Conservation (phyloP, 1,140 invertebrate species). For the Globodera ellingtonae region DNA sequence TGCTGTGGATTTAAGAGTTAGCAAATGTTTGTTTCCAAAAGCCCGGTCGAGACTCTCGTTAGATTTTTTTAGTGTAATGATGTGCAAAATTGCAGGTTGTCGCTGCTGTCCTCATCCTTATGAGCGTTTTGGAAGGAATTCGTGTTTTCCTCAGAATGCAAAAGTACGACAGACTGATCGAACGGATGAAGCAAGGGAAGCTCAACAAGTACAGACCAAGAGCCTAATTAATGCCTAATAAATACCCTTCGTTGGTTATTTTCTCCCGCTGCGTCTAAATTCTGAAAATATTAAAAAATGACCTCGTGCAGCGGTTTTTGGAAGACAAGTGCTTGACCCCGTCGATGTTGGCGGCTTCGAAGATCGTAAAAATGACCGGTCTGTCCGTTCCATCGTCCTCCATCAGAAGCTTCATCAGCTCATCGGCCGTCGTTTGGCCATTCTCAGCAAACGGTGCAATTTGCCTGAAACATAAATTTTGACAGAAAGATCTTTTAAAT, state of each 20-base stretch:
- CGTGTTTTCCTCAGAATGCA: background rate
- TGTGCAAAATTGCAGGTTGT: background rate
- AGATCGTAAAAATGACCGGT: conserved; percentile 43
- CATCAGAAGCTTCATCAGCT: conserved; percentile 44
- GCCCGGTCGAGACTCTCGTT: too few species aligned
- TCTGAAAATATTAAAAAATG: background rate
- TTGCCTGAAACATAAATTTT: background rate
- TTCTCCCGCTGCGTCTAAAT: background rate
- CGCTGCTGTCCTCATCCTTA: background rate
- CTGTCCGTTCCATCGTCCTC: conserved; percentile 45
- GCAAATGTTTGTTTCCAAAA: too few species aligned
- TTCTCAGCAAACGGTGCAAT: background rate
- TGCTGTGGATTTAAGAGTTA: too few species aligned
- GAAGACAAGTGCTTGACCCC: conserved; percentile 51
- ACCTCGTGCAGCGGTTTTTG: conserved; percentile 37
- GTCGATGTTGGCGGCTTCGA: conserved; percentile 52
- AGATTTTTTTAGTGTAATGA: too few species aligned
- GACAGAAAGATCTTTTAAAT: background rate
- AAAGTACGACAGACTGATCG: background rate
- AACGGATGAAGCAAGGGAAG: background rate
- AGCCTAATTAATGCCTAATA: background rate
- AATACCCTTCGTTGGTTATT: too few species aligned
- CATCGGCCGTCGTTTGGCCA: conserved; percentile 18
- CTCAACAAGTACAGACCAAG: background rate
- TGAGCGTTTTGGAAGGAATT: background rate